Base-by-base conservation (phyloP, 2,113 vertebrate species). In the Lonchura striata region DNA sequence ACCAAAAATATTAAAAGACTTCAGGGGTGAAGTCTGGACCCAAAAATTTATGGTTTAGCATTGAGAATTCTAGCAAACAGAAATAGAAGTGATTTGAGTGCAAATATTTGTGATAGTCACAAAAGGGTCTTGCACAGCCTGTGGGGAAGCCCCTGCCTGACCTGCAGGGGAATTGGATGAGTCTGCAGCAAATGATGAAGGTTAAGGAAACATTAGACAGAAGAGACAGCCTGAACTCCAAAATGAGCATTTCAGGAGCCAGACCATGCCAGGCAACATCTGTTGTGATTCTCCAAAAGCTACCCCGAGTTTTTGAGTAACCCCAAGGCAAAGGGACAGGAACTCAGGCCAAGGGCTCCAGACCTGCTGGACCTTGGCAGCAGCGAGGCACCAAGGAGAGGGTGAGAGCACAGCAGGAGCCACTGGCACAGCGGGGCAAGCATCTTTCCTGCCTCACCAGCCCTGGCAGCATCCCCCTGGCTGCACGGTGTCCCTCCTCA, bases 381-480 rank as follows among this genome's bases (percentile, higher is more conserved):
- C 33, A 2, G 3, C 0, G 54, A 59, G n/a, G 27, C 63, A 35
- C 41, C 4, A 0, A n/a, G 57, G 39, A 3, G 64, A 76, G 83
- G 44, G 44, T 3, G 21, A 19, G 56, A 59, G 72, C 4, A 0
- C 23, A 18, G 71, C 89, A 53, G 63, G 53, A 86, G 50, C 76
- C 46, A 2, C 4, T 5, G 71, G 64, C 60, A 7, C 61, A 10
- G 70, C 3, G 0, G 46, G 75, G 3, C 74, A 49, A 8, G 1
- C 0, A 1, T 0, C 16, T 14, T 5, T 33, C 41, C 70, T 52
- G 53, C 82, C 61, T n/a, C 69, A 0, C 9, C 18, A 49, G n/a
- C 31, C 39, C 4, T 4, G 0, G 27, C 64, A 71, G 66, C 70
- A 35, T 7, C 82, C 66, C 23, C 82, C 61, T 2, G 61, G 27